Evolutionary conservation across 2,888 invertebrate genomes (phyloP), one percentile per base, ranked within the genome.

Genomic region (Teleiodes luculella): DNA sequence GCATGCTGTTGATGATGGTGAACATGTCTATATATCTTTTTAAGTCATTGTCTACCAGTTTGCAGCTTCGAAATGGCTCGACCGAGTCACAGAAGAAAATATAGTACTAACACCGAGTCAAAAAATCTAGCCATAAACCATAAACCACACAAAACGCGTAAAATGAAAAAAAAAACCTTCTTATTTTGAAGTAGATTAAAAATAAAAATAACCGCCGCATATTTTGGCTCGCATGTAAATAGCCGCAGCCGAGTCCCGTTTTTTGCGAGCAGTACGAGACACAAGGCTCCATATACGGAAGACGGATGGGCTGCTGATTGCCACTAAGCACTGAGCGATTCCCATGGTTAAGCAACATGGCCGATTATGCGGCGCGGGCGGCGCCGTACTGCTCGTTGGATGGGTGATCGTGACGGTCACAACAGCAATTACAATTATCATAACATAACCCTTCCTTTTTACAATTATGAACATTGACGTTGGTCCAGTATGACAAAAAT

Each of bases 231-330:
- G 16, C 16, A 16, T 39, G 39, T 39, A 39, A 14, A 39, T 16
- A 10, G 13, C 8, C 13, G 2, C 13, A 36, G n/a, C 13, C 36
- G 4, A 18, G 16, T 16, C 16, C 18, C 5, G 16, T 14, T 39
- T 39, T 39, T 39, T 39, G 39, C 39, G 39, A 39, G 16, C 5
- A 6, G 16, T 39, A 16, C 39, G 8, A 39, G 18, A 24, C 39
- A 39, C 39, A 39, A 39, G 39, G 39, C 16, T 18, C 39, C 39
- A 39, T 16, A 39, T 39, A 39, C 39, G 39, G 39, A 39, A 39
- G 39, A 16, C 39, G 39, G 39, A 39, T 39, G 39, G 16, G 14
- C 16, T n/a, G 39, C 39, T 39, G 16, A 39, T 39, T 14, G 16
- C 39, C 16, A 16, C 10, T 16, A 39, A 18, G 24, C 24, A 24